Evolutionary conservation across 2,797 vertebrate species (phyloP), one percentile per base, ranked within the genome.

Genomic region (Silurus aristotelis): DNA sequence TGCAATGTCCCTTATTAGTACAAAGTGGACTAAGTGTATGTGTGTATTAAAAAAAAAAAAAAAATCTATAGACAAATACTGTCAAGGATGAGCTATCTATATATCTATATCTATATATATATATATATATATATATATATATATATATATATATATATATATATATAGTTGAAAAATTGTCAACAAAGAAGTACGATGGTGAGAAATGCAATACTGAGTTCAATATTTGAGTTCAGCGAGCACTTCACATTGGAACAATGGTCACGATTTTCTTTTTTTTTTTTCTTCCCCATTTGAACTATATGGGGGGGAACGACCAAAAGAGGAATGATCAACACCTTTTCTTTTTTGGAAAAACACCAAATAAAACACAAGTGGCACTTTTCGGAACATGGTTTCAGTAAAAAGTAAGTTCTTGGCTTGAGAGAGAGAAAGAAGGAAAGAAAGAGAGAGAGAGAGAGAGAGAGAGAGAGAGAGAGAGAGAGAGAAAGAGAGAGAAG

Each of bases 281-380:
- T 46, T 52, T 52, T 52, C 10, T 52, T 52, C 1, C 6, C 48
- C 48, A 52, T 52, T 86, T 79, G 80, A 80, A 83, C 61, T 75
- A 73, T 67, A 91, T 52, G 1, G 48, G 48, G 6, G 10, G 4
- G 3, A 1, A 38, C 38, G 38, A 93, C 91, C 92, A 83, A 86
- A 91, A 89, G 90, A 71, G 86, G 90, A 90, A 89, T 81, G 83
- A 84, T 77, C 85, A 92, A 93, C 89, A 94, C 70, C 89, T 52
- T 52, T 52, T 52, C 10, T 10, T 7, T 52, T 88, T 90, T 90
- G 38, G 15, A 20, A 92, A 89, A 85, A 91, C 76, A 92, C 80
- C 90, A 86, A 85, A 91, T 91, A 92, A 91, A 92, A 89, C 87
- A 89, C 87, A 88, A 89, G 90, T 90, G 89, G 89, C 91, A 90